Base-by-base conservation (phyloP, 2,888 invertebrate genomes). In the Yponomeuta sedellus region DNA sequence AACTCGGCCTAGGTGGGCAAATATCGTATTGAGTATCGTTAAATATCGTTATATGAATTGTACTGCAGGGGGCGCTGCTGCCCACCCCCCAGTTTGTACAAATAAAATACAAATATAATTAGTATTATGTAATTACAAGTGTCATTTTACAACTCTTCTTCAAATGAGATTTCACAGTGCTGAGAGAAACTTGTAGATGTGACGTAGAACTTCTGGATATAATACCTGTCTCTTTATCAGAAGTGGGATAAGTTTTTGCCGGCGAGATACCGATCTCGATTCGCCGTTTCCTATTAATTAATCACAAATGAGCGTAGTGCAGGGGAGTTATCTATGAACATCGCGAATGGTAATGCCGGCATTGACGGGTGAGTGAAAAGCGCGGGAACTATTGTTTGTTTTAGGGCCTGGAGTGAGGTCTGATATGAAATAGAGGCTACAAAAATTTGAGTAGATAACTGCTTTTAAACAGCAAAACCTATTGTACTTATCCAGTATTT, bases 371-470 rank as follows among this genome's bases (percentile, higher is more conserved):
- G 25, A 67, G 67, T 69, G 71, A 73, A 73, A 72, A 72, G 74
- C 72, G 71, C 75, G 74, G 72, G 73, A 71, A 71, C 73, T 69
- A 75, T 80, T 79, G 77, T 80, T 80, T 79, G 77, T 74, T 74
- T 77, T 74, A 25, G 25, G 0, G 25, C 5, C 5, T 25, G 25
- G 25, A 25, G 25, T 25, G 25, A 5, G 5, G 25, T 4, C 25
- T 25, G 25, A 25, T 25, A 25, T 25, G 25, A 25, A 25, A 25
- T 25, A 25, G 25, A 25, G 5, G 8, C 8, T 34, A 34, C 34
- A 34, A 34, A 34, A 34, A 34, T 34, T 34, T 8, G 34, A 34
- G 8, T 5, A 6, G 6, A 8, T 28, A 28, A 4, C 28, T 28
- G 28, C 2, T 28, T 28, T 28, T 28, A 28, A 28, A 28, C 28